Evolutionary conservation across 2,797 vertebrate species (phyloP), one percentile per base, ranked within the genome.

Genomic region (Euthynnus affinis): DNA sequence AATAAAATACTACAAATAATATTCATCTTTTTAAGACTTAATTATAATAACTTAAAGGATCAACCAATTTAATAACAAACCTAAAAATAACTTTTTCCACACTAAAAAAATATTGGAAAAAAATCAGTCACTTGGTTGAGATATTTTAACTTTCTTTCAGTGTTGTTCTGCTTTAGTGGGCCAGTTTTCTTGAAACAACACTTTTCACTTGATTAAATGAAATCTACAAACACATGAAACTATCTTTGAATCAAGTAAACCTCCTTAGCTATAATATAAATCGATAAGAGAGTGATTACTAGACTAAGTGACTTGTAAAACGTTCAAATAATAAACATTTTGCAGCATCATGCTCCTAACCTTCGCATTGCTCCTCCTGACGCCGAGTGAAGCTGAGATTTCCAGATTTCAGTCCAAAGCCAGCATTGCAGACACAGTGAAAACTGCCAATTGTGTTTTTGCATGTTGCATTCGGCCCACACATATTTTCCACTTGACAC

Each of bases 391-490:
- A 90, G 1, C 17, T 58, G 5, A 18, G 37, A 37, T 71, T 15
- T 23, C 46, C 87, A 72, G 90, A 90, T 73, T 68, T 72, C n/a
- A 76, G 58, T 60, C 0, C 52, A 86, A 89, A 95, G 14, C 87
- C 94, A 55, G 48, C 0, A 0, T 88, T 57, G 61, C 93, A 95
- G 9, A 23, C 13, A 59, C 95, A 95, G 7, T n/a, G 0, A 84
- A 74, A 74, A 71, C 65, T 77, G 1, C 92, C 90, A 1, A 0
- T 1, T 25, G 78, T 92, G 83, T 95, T 95, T 34, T 17, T 0
- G 56, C 94, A 95, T 1, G 0, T 0, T 27, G 76, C 85, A 48
- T 89, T 85, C 4, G 10, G 48, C 34, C 76, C 90, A 74, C 94
- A 95, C 4, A 9, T 0, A 0, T 32, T 1, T 34, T 51, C 5